phyloP scores from a whole-genome alignment of 2,113 vertebrate genomes.

The Mesocricetus auratus region DNA sequence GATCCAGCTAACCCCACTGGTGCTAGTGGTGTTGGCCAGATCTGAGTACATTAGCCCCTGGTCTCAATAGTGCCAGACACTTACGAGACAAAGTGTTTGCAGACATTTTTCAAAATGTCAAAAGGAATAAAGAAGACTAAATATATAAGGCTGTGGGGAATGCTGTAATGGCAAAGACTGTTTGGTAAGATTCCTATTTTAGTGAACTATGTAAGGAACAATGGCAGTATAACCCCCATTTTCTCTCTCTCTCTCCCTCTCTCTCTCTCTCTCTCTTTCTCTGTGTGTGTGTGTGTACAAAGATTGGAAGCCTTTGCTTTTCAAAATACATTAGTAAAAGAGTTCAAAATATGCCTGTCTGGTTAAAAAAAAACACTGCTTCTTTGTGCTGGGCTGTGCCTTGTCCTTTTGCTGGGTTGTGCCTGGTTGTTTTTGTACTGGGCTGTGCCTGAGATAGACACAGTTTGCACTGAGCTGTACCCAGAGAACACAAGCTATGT shows the following conservation, averaged over 20 bases:
- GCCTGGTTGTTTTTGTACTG: too few relatives aligned
- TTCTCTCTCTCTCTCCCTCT: too few relatives aligned
- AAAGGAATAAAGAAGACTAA: neutral
- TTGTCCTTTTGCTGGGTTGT: too few relatives aligned
- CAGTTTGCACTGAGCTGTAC: neutral
- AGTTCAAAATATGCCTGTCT: neutral
- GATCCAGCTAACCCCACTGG: neutral
- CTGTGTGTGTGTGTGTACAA: neutral
- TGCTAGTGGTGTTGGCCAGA: neutral
- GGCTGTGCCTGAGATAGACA: neutral
- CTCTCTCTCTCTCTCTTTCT: too few relatives aligned
- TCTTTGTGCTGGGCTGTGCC: too few relatives aligned
- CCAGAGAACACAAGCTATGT: neutral
- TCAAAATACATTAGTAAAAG: neutral
- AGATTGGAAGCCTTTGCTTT: neutral
- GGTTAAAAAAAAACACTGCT: neutral
- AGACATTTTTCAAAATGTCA: neutral
- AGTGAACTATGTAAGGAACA: neutral
- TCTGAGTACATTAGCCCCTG: neutral
- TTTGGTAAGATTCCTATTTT: slow-evolving; percentile 4
- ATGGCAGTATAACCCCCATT: neutral
- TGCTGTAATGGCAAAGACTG: neutral
- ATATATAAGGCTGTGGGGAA: neutral
- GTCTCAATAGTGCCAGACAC: neutral
- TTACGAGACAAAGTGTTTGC: neutral